phyloP scores from a whole-genome alignment of 2,797 vertebrate species.

The Gambusia yucatana region DNA sequence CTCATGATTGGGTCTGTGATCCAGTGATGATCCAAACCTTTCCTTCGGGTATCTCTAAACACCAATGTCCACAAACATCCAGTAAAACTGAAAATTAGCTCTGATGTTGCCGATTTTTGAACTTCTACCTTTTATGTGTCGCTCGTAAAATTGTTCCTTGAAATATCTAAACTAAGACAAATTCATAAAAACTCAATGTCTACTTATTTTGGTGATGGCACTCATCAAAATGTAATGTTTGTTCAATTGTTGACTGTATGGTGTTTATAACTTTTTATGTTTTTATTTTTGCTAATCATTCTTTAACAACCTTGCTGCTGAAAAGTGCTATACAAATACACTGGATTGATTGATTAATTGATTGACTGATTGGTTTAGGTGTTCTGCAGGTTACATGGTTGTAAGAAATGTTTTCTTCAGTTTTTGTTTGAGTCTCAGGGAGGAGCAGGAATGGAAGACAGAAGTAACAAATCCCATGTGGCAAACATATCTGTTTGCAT shows the following conservation, averaged over 20 bases:
- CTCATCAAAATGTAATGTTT: too few species aligned
- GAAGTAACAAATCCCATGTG: slow-evolving; percentile 58
- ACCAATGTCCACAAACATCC: background rate
- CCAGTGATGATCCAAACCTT: background rate
- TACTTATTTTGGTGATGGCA: too few species aligned
- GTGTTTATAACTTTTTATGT: too few species aligned
- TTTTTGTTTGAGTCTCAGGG: slow-evolving; percentile 28
- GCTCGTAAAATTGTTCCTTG: background rate
- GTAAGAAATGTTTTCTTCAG: background rate
- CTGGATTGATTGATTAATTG: too few species aligned
- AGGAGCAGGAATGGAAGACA: slow-evolving; percentile 35
- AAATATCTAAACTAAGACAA: background rate
- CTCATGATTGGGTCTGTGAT: background rate
- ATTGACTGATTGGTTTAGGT: background rate
- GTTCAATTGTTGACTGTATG: too few species aligned
- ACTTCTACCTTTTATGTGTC: background rate
- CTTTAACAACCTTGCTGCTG: too few species aligned
- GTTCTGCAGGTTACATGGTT: background rate
- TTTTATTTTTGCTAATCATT: too few species aligned
- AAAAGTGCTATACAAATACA: too few species aligned
- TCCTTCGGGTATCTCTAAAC: background rate
- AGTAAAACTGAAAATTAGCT: background rate
- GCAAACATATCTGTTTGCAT: slow-evolving; percentile 48
- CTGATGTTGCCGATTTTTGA: background rate
- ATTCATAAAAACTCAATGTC: background rate